phyloP scores from a whole-genome alignment of 2,888 invertebrate genomes.

The Dynastes hyllus region DNA sequence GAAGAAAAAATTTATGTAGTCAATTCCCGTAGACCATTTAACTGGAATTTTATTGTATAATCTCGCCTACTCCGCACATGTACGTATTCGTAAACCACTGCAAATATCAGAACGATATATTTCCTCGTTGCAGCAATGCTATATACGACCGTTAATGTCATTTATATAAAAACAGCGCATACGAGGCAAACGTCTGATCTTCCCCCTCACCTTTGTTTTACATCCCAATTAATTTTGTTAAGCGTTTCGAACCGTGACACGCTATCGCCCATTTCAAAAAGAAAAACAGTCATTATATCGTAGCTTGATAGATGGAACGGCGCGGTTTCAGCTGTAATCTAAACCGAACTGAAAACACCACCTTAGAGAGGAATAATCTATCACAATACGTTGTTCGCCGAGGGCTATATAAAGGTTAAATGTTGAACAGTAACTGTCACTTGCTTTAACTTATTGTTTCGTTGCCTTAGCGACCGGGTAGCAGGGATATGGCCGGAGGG shows the following conservation, averaged over 20 bases:
- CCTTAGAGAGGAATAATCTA: slow-evolving; percentile 45
- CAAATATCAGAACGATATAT: slow-evolving; percentile 32
- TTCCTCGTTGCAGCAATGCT: slow-evolving; percentile 3
- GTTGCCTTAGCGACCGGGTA: slow-evolving; percentile 53
- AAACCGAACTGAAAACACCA: slow-evolving; percentile 41
- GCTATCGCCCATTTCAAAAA: slow-evolving; percentile 2
- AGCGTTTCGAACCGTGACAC: slow-evolving; percentile 10
- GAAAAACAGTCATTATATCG: slow-evolving; percentile 25
- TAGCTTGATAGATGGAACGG: slow-evolving; percentile 35
- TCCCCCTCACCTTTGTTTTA: background rate
- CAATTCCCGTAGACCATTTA: slow-evolving; percentile 44
- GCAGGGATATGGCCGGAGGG: slow-evolving; percentile 48
- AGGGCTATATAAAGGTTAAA: slow-evolving; percentile 54
- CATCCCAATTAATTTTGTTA: slow-evolving; percentile 26
- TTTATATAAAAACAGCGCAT: slow-evolving; percentile 9
- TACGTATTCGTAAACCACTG: slow-evolving; percentile 16
- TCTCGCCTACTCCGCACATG: slow-evolving; percentile 10
- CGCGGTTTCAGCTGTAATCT: slow-evolving; percentile 29
- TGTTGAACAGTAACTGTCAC: slow-evolving; percentile 56
- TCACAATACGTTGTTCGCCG: slow-evolving; percentile 44
- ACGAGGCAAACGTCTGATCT: slow-evolving; percentile 1
- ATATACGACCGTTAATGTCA: background rate
- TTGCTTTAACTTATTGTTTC: slow-evolving; percentile 57
- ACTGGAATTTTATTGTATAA: slow-evolving; percentile 41
- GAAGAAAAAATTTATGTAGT: slow-evolving; percentile 30